These are phyloP conservation scores for Latrodectus geometricus DNA, from an alignment of 1,140 invertebrate species.

Conservation along the genomic window DNA sequence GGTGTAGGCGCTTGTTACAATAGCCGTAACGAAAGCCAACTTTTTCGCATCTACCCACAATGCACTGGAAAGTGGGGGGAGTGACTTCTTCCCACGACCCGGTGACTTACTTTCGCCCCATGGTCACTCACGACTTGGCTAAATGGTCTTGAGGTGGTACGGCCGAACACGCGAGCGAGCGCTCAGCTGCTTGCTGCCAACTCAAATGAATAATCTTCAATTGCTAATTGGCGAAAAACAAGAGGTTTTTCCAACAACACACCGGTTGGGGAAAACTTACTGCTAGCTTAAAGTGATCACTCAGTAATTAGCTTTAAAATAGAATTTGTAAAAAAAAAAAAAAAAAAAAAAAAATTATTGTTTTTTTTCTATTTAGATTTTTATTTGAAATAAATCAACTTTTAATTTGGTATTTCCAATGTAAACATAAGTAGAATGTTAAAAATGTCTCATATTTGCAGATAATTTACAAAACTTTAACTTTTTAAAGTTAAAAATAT, in stretches of 20 bases:
- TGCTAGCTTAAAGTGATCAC: background rate
- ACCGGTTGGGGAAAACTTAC: background rate
- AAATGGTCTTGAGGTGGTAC: slow-evolving; percentile 28
- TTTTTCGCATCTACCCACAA: background rate
- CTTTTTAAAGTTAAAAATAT: too few relatives aligned
- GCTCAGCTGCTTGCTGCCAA: background rate
- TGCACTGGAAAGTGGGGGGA: background rate
- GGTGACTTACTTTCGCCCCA: slow-evolving; percentile 37
- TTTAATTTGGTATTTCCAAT: too few relatives aligned
- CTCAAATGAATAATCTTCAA: background rate
- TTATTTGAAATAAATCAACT: too few relatives aligned
- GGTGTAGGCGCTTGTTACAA: background rate
- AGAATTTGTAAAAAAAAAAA: too few relatives aligned
- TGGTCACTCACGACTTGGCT: slow-evolving; percentile 32
- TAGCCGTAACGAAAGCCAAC: background rate
- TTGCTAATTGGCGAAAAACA: background rate
- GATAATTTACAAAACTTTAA: too few relatives aligned
- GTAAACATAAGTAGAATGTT: too few relatives aligned
- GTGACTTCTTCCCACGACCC: slow-evolving; percentile 34
- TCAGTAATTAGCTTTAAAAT: too few relatives aligned
- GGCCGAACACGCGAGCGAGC: background rate
- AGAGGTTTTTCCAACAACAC: background rate
- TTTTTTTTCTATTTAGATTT: too few relatives aligned
- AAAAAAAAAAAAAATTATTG: too few relatives aligned
- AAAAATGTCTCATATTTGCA: too few relatives aligned